Percentiles rank a stretch among this genome's conserved stretches.
phyloP scores from a whole-genome alignment of 2,888 invertebrate species.

The Elysia crispata region DNA sequence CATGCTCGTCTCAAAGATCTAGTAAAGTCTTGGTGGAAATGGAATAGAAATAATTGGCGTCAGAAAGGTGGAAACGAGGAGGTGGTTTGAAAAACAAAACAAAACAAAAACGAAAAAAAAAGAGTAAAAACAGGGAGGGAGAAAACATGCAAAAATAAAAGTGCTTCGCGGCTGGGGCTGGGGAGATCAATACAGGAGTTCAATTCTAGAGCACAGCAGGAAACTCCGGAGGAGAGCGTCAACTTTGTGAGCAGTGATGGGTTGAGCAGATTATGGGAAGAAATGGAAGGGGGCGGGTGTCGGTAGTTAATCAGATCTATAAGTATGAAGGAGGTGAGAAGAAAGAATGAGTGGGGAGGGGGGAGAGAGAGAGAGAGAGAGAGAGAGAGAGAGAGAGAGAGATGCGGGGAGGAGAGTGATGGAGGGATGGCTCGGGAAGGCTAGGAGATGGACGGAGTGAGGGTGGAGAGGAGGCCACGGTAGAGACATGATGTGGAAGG shows the following conservation, averaged over 20 bases:
- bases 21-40: too few relatives aligned
- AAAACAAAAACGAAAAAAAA: too few relatives aligned
- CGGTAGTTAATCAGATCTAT: neutral
- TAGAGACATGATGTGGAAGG: too few relatives aligned
- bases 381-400: neutral
- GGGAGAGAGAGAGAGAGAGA: constrained; percentile 3
- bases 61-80: too few relatives aligned
- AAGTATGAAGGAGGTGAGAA: neutral
- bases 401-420: neutral
- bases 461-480: too few relatives aligned
- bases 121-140: too few relatives aligned
- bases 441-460: constrained; percentile 1
- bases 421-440: constrained; percentile 15
- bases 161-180: neutral
- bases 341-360: constrained; percentile 16
- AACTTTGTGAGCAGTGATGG: neutral
- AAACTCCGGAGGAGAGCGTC: neutral
- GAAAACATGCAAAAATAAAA: neutral
- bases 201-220: neutral
- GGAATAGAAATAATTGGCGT: too few relatives aligned
- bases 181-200: neutral
- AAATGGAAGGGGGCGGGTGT: neutral
- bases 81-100: too few relatives aligned
- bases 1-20: too few relatives aligned
- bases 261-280: neutral